Conservation (phyloP, 2,888 invertebrate genomes). For the Molorchus minor region DNA sequence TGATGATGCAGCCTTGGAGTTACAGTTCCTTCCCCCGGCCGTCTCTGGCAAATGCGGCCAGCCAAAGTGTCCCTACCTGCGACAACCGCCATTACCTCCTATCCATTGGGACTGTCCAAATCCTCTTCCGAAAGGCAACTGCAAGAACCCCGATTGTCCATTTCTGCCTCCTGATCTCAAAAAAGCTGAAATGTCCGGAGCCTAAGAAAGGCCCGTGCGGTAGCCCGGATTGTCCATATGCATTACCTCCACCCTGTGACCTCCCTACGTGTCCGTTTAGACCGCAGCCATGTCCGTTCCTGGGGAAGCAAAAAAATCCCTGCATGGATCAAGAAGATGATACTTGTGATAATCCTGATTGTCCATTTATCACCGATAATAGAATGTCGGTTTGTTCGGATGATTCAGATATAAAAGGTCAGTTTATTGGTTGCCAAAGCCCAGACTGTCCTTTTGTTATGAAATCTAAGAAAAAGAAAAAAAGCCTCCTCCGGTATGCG, state of each 20-base stretch:
- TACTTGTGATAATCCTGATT: conserved; percentile 45
- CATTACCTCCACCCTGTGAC: conserved; percentile 48
- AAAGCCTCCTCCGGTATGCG: conserved; percentile 1
- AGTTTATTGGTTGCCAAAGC: conserved; percentile 35
- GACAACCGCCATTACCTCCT: conserved; percentile 51
- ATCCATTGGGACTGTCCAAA: conserved; percentile 63
- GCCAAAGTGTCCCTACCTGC: conserved; percentile 52
- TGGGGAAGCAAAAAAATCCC: conserved; percentile 4
- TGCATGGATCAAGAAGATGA: conserved; percentile 16
- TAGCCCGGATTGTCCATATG: conserved; percentile 53
- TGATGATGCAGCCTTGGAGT: conserved; percentile 51
- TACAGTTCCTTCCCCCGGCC: conserved; percentile 49
- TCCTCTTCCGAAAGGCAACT: conserved; percentile 58
- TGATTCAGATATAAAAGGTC: conserved; percentile 10
- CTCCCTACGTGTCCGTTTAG: conserved; percentile 42
- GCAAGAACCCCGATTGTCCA: conserved; percentile 59
- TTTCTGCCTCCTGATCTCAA: conserved; percentile 47
- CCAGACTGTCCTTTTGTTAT: conserved; percentile 32
- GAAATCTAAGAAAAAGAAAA: not conserved
- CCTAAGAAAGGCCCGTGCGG: conserved; percentile 54
- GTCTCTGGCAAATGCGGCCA: conserved; percentile 52
- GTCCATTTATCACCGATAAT: conserved; percentile 39
- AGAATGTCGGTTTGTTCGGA: not conserved
- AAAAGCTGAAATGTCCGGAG: conserved; percentile 48
- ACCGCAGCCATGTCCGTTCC: conserved; percentile 37